Conservation (phyloP, 2,888 invertebrate genomes). For the Cantharis flavilabris region DNA sequence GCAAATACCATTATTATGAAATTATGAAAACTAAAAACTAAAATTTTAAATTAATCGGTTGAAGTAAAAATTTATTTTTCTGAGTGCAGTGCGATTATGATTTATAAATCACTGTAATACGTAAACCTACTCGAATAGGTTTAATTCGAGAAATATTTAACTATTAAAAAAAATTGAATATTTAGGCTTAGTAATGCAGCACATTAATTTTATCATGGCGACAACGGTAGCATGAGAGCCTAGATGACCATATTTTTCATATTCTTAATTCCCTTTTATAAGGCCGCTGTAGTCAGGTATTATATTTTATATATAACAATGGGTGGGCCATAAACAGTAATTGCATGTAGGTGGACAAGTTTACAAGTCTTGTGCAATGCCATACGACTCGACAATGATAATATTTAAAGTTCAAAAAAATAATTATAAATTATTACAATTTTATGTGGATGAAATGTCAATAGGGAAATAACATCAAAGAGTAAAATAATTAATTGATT, state of each 20-base stretch:
- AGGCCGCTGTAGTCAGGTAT: background rate
- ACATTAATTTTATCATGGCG: background rate
- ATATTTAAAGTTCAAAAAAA: background rate
- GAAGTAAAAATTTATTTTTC: background rate
- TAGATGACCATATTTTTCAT: background rate
- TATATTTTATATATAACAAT: background rate
- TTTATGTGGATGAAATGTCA: background rate
- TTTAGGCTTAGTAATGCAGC: background rate
- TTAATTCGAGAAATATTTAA: background rate
- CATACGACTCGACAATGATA: background rate
- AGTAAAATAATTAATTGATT: background rate
- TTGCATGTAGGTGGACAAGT: background rate
- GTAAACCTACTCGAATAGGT: background rate
- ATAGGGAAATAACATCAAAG: background rate
- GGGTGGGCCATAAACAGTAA: slow-evolving; percentile 1
- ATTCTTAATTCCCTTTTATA: background rate
- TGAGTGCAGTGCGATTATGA: background rate
- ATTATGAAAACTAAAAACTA: no score
- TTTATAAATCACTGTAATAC: background rate
- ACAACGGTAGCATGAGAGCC: background rate
- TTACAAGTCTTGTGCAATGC: background rate
- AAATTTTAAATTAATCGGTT: no score
- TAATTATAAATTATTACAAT: background rate
- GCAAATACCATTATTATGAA: no score
- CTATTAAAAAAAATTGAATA: background rate